A percentile compares a stretch with the other conserved stretches of the same genome.
Conservation (phyloP, 2,888 invertebrate species). For the Pyralis farinalis region DNA sequence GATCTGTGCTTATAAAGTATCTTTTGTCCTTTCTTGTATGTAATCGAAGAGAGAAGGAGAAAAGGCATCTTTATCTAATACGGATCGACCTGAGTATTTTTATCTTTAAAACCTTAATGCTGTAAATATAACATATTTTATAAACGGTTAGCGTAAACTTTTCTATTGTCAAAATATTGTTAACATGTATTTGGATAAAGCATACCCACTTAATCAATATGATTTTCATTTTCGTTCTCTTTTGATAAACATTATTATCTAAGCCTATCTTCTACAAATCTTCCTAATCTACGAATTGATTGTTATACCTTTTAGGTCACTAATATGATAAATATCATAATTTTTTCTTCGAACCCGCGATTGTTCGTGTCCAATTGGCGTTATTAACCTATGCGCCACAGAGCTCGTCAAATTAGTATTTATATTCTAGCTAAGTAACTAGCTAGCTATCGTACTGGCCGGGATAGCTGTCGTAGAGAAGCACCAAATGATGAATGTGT, state of each 20-base stretch:
- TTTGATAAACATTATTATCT: not conserved
- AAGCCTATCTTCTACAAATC: no score
- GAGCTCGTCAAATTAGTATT: no score
- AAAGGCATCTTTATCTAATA: not conserved
- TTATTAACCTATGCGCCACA: no score
- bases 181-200: conserved; percentile 8
- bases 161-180: not conserved
- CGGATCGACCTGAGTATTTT: not conserved
- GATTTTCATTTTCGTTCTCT: conserved; percentile 4
- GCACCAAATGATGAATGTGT: no score
- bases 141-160: conserved; percentile 6
- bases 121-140: conserved; percentile 17
- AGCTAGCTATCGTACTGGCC: no score
- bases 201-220: conserved; percentile 3
- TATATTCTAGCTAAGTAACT: no score
- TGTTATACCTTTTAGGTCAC: no score
- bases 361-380: no score
- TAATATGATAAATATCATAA: no score
- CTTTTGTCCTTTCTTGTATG: not conserved
- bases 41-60: not conserved
- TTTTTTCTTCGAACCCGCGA: no score
- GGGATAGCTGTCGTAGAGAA: no score
- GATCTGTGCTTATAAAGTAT: not conserved
- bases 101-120: not conserved
- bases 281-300: no score